Conservation (phyloP, 2,113 vertebrate genomes). For the Morone saxatilis region DNA sequence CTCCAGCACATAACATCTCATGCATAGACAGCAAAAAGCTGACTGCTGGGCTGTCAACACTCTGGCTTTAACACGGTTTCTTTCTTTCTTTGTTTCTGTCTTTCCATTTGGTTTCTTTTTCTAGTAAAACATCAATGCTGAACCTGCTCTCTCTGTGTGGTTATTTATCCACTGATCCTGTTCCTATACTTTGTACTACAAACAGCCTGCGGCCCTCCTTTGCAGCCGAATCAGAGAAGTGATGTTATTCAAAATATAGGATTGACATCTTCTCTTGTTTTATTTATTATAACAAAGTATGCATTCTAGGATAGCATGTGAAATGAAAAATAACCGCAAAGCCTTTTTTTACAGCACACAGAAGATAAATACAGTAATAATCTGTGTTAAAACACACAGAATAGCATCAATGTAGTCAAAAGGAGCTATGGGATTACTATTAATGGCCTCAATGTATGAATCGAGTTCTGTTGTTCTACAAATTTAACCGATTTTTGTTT, state of each 20-base stretch:
- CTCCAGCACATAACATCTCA: constrained; percentile 52
- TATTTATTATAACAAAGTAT: too few relatives aligned
- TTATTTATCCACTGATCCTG: constrained; percentile 45
- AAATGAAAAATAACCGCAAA: too few relatives aligned
- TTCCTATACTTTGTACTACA: background rate
- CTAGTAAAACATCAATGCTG: constrained; percentile 81
- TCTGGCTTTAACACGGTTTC: constrained; percentile 64
- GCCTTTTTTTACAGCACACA: too few relatives aligned
- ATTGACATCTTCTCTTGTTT: too few relatives aligned
- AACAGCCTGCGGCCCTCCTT: background rate
- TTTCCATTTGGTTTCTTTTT: constrained; percentile 78
- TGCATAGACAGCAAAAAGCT: constrained; percentile 40
- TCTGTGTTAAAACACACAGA: too few relatives aligned
- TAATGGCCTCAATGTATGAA: too few relatives aligned
- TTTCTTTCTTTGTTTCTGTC: constrained; percentile 67
- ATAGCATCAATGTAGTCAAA: too few relatives aligned
- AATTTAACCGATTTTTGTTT: too few relatives aligned
- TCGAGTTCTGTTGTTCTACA: too few relatives aligned
- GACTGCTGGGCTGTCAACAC: constrained; percentile 57
- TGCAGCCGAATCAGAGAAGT: background rate
- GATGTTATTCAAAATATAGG: background rate
- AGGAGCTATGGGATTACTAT: too few relatives aligned
- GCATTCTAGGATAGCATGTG: too few relatives aligned
- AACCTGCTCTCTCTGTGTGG: constrained; percentile 62
- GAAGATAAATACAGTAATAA: too few relatives aligned